Evolutionary conservation across 1,140 invertebrate genomes (phyloP).

Genomic region (Hycleus phaleratus): DNA sequence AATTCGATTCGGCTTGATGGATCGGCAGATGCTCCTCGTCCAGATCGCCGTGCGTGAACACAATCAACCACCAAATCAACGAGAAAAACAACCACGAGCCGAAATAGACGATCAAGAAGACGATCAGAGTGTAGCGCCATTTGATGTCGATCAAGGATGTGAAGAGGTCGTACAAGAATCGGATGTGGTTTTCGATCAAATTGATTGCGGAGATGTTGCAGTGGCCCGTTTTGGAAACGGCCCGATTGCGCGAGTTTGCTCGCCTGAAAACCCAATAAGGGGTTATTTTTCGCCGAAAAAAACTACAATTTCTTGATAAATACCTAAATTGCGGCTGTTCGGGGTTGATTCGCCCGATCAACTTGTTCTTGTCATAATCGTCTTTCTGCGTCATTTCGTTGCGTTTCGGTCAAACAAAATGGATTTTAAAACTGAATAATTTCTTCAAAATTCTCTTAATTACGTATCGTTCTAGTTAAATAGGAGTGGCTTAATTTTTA

Average conservation of each 20-base stretch:
- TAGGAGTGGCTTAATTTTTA: too few relatives aligned
- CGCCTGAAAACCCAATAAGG: too few relatives aligned
- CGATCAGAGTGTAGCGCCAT: conserved; percentile 92
- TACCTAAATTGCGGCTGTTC: too few relatives aligned
- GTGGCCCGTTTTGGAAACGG: conserved; percentile 92
- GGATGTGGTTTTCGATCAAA: conserved; percentile 76
- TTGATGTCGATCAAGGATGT: conserved; percentile 82
- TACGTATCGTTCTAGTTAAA: too few relatives aligned
- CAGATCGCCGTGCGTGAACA: conserved; percentile 85
- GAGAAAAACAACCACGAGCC: conserved; percentile 36
- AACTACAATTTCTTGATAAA: too few relatives aligned
- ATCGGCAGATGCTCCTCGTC: conserved; percentile 60
- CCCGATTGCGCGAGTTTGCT: conserved; percentile 46
- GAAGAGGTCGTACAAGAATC: conserved; percentile 81
- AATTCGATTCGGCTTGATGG: conserved; percentile 54
- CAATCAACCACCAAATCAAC: conserved; percentile 62
- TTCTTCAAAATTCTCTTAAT: too few relatives aligned
- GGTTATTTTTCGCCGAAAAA: too few relatives aligned
- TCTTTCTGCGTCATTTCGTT: too few relatives aligned
- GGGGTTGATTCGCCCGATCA: too few relatives aligned
- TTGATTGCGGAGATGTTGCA: conserved; percentile 58
- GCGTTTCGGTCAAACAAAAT: too few relatives aligned
- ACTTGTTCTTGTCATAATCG: too few relatives aligned
- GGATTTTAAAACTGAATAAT: too few relatives aligned
- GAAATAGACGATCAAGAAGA: conserved; percentile 87